A percentile compares a stretch with the other conserved stretches of the same genome.
phyloP scores from a whole-genome alignment of 2,113 vertebrate genomes.

The Odobenus rosmarus region DNA sequence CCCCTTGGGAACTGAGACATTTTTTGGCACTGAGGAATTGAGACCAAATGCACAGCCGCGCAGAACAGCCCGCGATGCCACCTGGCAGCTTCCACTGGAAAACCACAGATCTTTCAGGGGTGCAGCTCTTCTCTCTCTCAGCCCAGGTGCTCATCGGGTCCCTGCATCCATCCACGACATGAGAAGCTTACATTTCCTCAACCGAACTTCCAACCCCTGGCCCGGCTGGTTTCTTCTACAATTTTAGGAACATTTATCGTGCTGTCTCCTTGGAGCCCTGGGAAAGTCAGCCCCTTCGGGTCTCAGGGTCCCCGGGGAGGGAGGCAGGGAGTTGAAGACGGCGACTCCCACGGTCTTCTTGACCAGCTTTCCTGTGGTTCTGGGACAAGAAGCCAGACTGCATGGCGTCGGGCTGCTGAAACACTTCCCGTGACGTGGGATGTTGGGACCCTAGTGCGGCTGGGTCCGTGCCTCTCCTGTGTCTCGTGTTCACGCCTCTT shows the following conservation, averaged over 20 bases:
- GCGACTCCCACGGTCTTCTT: fast-evolving
- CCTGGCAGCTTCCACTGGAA: neutral
- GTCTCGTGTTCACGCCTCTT: neutral
- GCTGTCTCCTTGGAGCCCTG: neutral
- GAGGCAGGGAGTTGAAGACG: neutral
- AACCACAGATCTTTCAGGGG: too few relatives aligned
- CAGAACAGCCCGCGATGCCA: neutral
- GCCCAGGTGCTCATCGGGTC: neutral
- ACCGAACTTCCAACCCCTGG: neutral
- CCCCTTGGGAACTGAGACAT: neutral
- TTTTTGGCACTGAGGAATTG: neutral
- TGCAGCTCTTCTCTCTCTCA: neutral
- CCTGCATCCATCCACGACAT: neutral
- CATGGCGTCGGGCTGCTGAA: too few relatives aligned
- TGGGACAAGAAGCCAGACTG: neutral
- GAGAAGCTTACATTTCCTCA: neutral
- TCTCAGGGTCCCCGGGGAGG: neutral
- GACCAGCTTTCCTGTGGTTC: neutral
- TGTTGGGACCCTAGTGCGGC: fast-evolving
- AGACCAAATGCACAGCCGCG: neutral
- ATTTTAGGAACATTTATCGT: neutral
- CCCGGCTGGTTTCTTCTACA: neutral
- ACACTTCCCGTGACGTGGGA: neutral
- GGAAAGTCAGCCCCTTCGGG: neutral
- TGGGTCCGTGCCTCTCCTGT: neutral